These are phyloP conservation scores for Phthorimaea operculella DNA, from an alignment of 1,140 invertebrate species.

Conservation along the genomic window DNA sequence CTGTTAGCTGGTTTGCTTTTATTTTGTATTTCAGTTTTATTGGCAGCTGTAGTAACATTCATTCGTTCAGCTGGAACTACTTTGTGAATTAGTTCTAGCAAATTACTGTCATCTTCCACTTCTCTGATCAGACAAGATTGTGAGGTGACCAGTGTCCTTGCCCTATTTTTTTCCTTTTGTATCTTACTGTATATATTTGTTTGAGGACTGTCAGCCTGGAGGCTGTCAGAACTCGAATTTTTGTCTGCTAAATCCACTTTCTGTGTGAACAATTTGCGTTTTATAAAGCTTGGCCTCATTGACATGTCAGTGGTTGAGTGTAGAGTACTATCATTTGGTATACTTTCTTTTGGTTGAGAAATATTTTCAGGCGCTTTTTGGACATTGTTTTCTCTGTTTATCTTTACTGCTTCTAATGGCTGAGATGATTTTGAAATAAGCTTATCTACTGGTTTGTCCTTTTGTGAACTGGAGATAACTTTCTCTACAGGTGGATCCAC, in stretches of 20 bases:
- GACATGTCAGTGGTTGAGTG: constrained; percentile 31
- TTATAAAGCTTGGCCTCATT: constrained; percentile 54
- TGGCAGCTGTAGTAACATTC: constrained; percentile 33
- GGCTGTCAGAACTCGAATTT: constrained; percentile 30
- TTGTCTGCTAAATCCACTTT: constrained; percentile 48
- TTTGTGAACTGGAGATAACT: background rate
- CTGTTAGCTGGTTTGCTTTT: constrained; percentile 21
- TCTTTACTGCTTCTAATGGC: constrained; percentile 4
- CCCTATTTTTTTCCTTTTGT: constrained; percentile 46
- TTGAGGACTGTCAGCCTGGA: constrained; percentile 35
- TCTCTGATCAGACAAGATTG: constrained; percentile 50
- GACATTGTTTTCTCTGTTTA: constrained; percentile 10
- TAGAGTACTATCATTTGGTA: constrained; percentile 8
- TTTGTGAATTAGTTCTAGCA: constrained; percentile 55
- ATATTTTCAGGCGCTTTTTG: constrained; percentile 11
- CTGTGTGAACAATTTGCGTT: constrained; percentile 56
- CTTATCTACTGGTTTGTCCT: constrained; percentile 6
- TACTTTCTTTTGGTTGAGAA: constrained; percentile 15
- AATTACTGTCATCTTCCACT: constrained; percentile 35
- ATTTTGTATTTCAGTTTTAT: constrained; percentile 24
- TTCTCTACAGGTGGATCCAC: background rate
- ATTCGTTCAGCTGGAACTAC: constrained; percentile 47
- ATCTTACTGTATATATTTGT: constrained; percentile 26
- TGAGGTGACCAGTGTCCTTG: constrained; percentile 45
- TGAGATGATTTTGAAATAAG: constrained; percentile 29